Evolutionary conservation across 2,797 vertebrate species (phyloP).

Genomic region (Brachyalestes nurse): DNA sequence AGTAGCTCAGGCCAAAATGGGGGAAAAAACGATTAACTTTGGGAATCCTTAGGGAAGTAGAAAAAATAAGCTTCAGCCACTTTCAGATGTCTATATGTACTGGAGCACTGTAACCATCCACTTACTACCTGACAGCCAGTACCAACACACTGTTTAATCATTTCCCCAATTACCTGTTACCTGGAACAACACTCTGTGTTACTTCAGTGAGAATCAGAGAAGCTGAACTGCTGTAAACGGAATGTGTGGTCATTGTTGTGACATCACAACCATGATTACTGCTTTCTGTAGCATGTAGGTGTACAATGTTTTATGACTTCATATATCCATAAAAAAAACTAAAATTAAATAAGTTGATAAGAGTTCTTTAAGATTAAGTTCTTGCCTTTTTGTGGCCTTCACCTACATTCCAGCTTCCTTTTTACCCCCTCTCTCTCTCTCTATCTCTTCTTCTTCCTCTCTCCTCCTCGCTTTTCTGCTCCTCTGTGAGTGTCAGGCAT

Average conservation of each 20-base stretch:
- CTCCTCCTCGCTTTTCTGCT: slow-evolving; percentile 10
- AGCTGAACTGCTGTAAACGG: background rate
- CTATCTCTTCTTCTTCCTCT: slow-evolving; percentile 49
- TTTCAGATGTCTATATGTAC: background rate
- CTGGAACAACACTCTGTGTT: background rate
- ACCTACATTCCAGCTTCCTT: slow-evolving; percentile 50
- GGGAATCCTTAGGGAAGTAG: background rate
- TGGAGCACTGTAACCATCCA: background rate
- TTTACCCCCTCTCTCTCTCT: background rate
- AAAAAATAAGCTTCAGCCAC: background rate
- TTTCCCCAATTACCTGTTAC: too few relatives aligned
- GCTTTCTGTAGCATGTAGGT: too few relatives aligned
- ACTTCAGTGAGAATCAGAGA: background rate
- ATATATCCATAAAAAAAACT: background rate
- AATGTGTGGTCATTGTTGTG: background rate
- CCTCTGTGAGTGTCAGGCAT: slow-evolving; percentile 12
- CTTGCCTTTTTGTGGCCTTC: slow-evolving; percentile 42
- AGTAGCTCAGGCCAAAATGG: too few relatives aligned
- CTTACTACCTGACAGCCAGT: background rate
- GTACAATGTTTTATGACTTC: too few relatives aligned
- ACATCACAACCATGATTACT: too few relatives aligned
- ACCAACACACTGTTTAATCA: background rate
- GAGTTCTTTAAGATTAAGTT: background rate
- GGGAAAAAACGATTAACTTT: too few relatives aligned
- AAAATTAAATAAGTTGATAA: background rate